phyloP scores from a whole-genome alignment of 2,113 vertebrate species.

The Ramphastos sulfuratus region DNA sequence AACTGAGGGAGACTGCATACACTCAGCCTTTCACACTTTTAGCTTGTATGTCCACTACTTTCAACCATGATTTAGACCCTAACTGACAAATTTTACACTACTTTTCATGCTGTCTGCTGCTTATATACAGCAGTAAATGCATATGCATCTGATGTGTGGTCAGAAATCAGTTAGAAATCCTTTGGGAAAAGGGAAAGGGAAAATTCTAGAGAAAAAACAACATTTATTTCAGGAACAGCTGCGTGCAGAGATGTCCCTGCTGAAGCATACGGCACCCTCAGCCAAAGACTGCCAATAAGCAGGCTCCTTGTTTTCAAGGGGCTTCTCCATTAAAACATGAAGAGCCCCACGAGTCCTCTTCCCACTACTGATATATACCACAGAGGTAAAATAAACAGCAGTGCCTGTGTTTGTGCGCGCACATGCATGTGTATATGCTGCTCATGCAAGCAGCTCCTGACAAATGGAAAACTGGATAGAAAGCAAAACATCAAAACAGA shows the following conservation, averaged over 20 bases:
- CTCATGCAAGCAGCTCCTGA: background rate
- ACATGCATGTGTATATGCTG: background rate
- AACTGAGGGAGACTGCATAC: background rate
- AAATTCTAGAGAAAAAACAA: slow-evolving; percentile 20
- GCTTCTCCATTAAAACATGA: slow-evolving; percentile 15
- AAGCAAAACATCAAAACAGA: slow-evolving; percentile 18
- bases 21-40: background rate
- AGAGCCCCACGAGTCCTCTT: background rate
- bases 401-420: background rate
- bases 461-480: background rate
- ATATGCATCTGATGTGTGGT: background rate
- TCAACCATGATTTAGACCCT: background rate
- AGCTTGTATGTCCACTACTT: background rate
- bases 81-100: background rate
- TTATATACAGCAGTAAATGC: slow-evolving; percentile 12
- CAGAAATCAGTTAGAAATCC: slow-evolving; percentile 27
- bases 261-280: background rate
- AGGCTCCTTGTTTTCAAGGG: slow-evolving; percentile 12
- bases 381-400: background rate
- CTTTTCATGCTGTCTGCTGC: background rate
- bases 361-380: background rate
- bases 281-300: slow-evolving; percentile 15
- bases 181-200: background rate
- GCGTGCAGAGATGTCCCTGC: slow-evolving; percentile 14
- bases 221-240: slow-evolving; percentile 27